Base-by-base conservation (phyloP, 37 sponge, comb jelly and placozoan genomes). In the Haliclona indistincta region DNA sequence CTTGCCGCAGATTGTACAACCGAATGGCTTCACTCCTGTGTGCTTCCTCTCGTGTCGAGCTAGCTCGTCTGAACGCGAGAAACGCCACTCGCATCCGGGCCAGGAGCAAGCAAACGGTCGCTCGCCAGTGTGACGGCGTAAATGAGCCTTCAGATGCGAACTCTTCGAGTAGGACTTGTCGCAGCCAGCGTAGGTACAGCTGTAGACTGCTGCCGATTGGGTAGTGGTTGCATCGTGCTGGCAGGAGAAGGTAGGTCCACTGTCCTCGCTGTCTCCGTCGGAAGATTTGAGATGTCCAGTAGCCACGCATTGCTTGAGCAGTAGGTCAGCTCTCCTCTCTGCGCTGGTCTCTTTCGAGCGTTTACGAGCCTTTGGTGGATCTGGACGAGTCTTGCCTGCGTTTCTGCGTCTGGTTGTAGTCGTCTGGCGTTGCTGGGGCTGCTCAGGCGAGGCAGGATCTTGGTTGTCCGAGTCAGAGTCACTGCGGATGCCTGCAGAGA, bases 61-160 rank as follows among this genome's bases (percentile, higher is more conserved):
- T 39, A 93, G 64, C 72, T 93, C 94, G 67, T 93, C 94, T 20
- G 91, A 89, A n/a, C 94, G 75, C 2, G 94, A 93, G 68, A 93
- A 93, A 38, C 87, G 60, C 94, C 94, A 93, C 22, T 79, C 81
- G 41, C 94, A 93, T 1, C 91, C 91, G 1, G 91, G 89, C 94
- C 94, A 93, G 44, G 22, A 77, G 79, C 94, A 93, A 35, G 83
- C 94, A 68, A 93, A 93, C 1, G 94, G 94, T 49, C 91, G 67
- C 52, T 93, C 94, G 7, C 94, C 94, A 1, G 94, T 93, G 91
- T 93, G 94, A 19, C 94, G 60, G 28, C 94, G 63, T 0, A 93
- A 56, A 63, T 93, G 94, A 22, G 94, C 94, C 45, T 89, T 89
- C 5, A 93, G 80, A 55, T 93, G 94, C 33, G 91, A 89, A 62